Evolutionary conservation across 2,888 invertebrate genomes (phyloP).

Genomic region (Lypha dubia): DNA sequence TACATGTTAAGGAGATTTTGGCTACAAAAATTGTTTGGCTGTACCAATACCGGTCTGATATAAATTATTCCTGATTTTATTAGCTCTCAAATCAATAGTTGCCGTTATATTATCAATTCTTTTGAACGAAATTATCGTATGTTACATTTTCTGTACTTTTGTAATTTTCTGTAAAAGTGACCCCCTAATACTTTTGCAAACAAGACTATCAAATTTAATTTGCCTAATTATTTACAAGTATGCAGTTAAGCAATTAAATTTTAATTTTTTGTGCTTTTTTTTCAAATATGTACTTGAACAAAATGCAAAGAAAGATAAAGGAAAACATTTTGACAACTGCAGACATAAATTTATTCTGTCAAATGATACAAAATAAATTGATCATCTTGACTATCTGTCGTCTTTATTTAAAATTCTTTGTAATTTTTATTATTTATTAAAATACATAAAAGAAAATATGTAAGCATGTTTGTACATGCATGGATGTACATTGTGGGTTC

Average conservation of each 20-base stretch:
- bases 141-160: no score
- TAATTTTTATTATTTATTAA: constrained; percentile 43
- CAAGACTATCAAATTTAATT: background rate
- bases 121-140: no score
- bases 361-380: constrained; percentile 62
- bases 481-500: constrained; percentile 56
- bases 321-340: constrained; percentile 47
- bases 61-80: no score
- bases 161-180: no score
- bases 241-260: constrained; percentile 6
- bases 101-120: no score
- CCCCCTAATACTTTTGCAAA: no score
- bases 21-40: no score
- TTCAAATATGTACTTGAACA: constrained; percentile 3
- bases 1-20: no score
- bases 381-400: constrained; percentile 53
- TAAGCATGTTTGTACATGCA: no score
- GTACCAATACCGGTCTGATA: no score
- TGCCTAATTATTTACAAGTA: background rate
- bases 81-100: no score
- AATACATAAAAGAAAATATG: constrained; percentile 34
- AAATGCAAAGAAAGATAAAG: constrained; percentile 33
- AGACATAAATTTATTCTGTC: constrained; percentile 59
- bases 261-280: constrained; percentile 9
- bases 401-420: constrained; percentile 52